phyloP scores from a whole-genome alignment of 2,797 vertebrate species.

The Tokudaia tokunoshimensis region DNA sequence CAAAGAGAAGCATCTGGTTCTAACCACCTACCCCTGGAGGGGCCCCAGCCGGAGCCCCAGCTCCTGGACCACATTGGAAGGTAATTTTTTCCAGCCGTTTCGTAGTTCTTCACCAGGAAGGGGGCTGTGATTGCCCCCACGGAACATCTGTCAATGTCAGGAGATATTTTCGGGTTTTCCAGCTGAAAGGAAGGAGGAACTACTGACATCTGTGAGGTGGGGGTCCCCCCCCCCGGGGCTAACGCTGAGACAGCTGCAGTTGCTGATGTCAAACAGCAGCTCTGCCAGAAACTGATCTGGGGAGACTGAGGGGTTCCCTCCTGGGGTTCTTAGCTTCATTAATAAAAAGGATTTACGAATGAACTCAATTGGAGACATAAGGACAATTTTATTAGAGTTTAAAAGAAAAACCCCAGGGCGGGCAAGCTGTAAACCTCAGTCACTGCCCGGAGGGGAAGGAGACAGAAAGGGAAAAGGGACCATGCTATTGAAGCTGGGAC shows the following conservation, averaged over 20 bases:
- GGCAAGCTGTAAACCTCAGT: background rate
- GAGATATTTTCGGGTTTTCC: background rate
- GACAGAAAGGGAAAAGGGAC: background rate
- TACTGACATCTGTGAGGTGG: rapidly evolving
- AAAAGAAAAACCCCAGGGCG: background rate
- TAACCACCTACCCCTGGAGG: background rate
- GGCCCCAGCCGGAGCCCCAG: background rate
- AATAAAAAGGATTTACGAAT: background rate
- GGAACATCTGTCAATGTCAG: background rate
- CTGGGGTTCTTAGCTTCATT: background rate
- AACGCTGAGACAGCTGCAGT: rapidly evolving
- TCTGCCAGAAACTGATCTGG: background rate
- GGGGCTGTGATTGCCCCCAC: background rate
- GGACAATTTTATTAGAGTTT: background rate
- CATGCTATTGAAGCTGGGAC: too few relatives aligned
- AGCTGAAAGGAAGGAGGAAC: background rate
- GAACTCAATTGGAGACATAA: background rate
- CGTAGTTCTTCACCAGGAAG: background rate
- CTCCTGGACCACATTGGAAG: constrained; percentile 44
- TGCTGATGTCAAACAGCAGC: background rate
- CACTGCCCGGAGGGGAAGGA: too few relatives aligned
- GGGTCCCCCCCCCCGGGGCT: background rate
- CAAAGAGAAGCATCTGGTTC: background rate
- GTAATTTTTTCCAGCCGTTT: constrained; percentile 26
- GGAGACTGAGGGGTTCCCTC: background rate